Base-by-base conservation (phyloP, 2,797 vertebrate genomes). In the Erethizon dorsatum region DNA sequence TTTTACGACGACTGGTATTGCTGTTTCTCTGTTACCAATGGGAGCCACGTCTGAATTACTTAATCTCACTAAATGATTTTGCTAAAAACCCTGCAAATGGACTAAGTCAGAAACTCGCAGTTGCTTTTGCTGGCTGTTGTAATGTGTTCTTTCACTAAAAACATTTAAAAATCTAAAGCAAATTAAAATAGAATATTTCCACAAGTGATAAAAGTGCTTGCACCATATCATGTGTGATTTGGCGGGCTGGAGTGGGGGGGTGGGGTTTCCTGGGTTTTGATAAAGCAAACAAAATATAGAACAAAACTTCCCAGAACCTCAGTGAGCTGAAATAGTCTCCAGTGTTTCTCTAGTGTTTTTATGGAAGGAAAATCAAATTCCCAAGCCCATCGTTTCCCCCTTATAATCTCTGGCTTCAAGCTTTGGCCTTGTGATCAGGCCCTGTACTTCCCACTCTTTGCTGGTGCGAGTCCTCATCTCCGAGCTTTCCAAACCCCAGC, bases 271-370 rank as follows among this genome's bases (percentile, higher is more conserved):
- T 84, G 52, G n/a, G 59, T 92, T 91, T 97, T 52, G 52, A 57
- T 77, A 37, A 95, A 89, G 75, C 75, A 90, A 82, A 61, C n/a
- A 67, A 94, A 84, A 45, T 77, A 52, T 41, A 93, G 75, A 80
- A 85, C 82, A 90, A 90, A 24, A 14, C 28, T 78, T 54, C 52
- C n/a, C 11, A 41, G 28, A 86, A 57, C 31, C 24, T 33, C 33
- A 45, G 50, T 52, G 41, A 82, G 54, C 79, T 84, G 90, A 88
- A 82, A 56, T 20, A n/a, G 0, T 88, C 47, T 59, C 67, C 26
- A 28, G 1, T 31, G 47, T 37, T 75, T 93, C 65, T 31, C 24
- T 59, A 4, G 31, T 54, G 31, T 73, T 85, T 83, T 88, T 65
- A 52, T 17, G 8, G 11, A 65, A 87, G 91, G 85, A 94, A 93